These are phyloP conservation scores for Saxidomus purpurata DNA, from an alignment of 1,140 invertebrate species.

Conservation along the genomic window DNA sequence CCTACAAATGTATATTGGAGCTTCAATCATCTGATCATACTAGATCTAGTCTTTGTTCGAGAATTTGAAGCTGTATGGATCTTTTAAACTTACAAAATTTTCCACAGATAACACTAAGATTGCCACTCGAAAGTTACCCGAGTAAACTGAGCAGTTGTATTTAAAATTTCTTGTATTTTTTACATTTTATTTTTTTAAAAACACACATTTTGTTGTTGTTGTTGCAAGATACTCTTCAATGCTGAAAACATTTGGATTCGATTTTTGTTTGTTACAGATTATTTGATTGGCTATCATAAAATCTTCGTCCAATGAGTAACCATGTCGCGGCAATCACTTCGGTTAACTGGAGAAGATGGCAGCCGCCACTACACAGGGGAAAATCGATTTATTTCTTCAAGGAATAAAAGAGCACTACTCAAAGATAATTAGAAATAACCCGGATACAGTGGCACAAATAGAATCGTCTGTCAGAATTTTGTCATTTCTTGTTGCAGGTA, in stretches of 20 bases:
- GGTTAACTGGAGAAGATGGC: slow-evolving; percentile 31
- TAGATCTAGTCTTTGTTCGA: no score
- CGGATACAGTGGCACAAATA: slow-evolving; percentile 76
- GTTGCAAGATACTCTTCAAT: slow-evolving; percentile 3
- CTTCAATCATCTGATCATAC: no score
- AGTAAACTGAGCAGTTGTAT: no score
- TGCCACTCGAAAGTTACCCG: no score
- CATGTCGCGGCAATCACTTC: neutral
- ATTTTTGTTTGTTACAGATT: neutral
- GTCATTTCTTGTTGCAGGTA: slow-evolving; percentile 81
- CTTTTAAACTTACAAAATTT: no score
- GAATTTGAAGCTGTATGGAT: no score
- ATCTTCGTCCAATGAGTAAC: neutral
- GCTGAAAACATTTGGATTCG: neutral
- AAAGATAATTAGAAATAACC: slow-evolving; percentile 73
- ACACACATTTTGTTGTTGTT: no score
- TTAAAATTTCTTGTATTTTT: no score
- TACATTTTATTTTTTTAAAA: no score
- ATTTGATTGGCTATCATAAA: neutral
- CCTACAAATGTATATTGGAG: no score
- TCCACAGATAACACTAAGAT: no score
- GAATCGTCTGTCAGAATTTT: slow-evolving; percentile 76
- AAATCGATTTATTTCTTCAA: slow-evolving; percentile 17
- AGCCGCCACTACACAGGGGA: neutral
- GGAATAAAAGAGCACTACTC: slow-evolving; percentile 68